Conservation (phyloP, 2,113 vertebrate genomes). For the Chroicocephalus ridibundus region DNA sequence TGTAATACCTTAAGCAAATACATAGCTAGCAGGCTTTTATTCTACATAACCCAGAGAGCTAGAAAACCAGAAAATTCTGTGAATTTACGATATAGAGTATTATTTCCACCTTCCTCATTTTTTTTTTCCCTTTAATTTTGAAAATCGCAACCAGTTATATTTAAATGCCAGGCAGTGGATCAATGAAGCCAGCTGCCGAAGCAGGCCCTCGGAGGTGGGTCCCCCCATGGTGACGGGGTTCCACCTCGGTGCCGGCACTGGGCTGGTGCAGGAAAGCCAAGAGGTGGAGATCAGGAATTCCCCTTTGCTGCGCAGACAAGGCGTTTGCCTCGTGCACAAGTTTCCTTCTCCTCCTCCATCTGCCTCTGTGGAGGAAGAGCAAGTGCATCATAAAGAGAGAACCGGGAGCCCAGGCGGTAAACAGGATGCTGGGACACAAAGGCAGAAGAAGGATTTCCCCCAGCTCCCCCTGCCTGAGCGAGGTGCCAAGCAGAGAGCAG, state of each 20-base stretch:
- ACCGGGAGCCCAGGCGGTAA: not conserved
- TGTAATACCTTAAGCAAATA: not conserved
- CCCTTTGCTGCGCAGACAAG: not conserved
- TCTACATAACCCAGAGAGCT: not conserved
- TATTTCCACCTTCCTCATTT: not conserved
- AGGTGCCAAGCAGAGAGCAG: not conserved
- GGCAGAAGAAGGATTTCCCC: constrained; percentile 49
- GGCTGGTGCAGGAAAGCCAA: not conserved
- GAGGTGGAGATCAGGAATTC: constrained; percentile 23
- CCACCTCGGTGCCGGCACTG: not conserved
- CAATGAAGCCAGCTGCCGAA: not conserved
- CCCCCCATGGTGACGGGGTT: not conserved
- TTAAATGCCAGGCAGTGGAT: not conserved
- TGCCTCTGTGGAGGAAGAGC: not conserved
- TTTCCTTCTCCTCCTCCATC: constrained; percentile 1
- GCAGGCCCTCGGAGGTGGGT: not conserved
- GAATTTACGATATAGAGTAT: not conserved
- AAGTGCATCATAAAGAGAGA: constrained; percentile 28
- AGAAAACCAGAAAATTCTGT: not conserved
- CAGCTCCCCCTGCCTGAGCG: not conserved
- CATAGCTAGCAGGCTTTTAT: not conserved
- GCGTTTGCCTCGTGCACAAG: not conserved
- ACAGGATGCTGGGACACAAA: constrained; percentile 58
- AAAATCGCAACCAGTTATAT: not conserved
- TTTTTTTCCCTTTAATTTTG: not conserved